Evolutionary conservation across 92 coral and sea anemone genomes (phyloP), one percentile per base, ranked within the genome.

Genomic region (Umimayanthus chanpuru): DNA sequence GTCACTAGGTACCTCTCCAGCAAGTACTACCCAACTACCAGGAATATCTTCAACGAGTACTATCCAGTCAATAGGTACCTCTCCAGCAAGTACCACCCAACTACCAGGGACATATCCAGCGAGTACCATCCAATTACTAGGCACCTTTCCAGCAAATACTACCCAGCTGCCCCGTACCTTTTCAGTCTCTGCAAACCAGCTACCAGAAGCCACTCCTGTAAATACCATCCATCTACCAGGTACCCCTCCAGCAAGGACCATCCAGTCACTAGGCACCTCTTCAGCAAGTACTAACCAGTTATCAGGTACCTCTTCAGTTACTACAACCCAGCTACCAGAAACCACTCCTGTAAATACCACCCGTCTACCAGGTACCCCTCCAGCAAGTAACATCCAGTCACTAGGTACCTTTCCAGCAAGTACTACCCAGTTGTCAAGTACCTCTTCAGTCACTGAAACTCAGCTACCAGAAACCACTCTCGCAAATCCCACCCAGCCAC

Each of bases 331-430:
- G 41, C 18, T 28, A 49, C 10, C 40, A 30, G 65, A 2, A 15
- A 14, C 20, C 50, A 7, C 11, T 47, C 41, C 74, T 30, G 6
- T 8, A 28, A 39, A 36, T n/a, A 25, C 80, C 28, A 47, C 72
- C 36, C 36, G 50, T 15, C 11, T 7, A 47, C 81, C 53, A 61
- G 43, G 70, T 58, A 73, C 80, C 56, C 38, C 89, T 11, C 66
- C 88, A 85, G 40, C 82, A 72, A 56, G 18, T 21, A 73, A 81
- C 21, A 9, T 86, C 4, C 32, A 73, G 26, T 6, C 18, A 41
- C 4, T 47, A 71, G 18, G 76, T 26, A 71, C 76, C 38, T 18
- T 26, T 72, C 36, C n/a, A 18, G 18, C 6, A 20, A 61, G 68
- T 61, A 61, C 23, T 18, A 9, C 36, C 8, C 25, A 20, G 68